Conservation (phyloP, 1,140 invertebrate genomes). For the Dendrolimus punctatus region DNA sequence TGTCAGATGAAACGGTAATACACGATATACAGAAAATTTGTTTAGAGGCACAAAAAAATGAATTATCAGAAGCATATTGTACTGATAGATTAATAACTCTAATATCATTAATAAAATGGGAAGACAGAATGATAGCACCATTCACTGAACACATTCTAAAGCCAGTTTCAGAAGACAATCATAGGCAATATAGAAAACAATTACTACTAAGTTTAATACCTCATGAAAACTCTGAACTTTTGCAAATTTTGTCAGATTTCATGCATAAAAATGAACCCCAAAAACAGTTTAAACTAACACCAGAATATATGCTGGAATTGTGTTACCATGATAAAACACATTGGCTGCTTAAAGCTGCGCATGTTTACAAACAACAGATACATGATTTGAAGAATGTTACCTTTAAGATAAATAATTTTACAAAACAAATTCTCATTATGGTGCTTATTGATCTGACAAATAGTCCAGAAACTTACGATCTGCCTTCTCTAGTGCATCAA, state of each 20-base stretch:
- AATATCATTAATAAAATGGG: slow-evolving; percentile 46
- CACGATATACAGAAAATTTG: slow-evolving; percentile 44
- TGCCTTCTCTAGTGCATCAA: slow-evolving; percentile 52
- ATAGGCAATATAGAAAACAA: slow-evolving; percentile 54
- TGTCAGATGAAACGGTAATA: slow-evolving; percentile 20
- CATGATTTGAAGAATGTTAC: slow-evolving; percentile 61
- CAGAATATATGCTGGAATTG: slow-evolving; percentile 65
- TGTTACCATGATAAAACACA: slow-evolving; percentile 63
- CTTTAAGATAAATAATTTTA: slow-evolving; percentile 63
- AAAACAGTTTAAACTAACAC: slow-evolving; percentile 53
- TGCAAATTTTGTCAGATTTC: slow-evolving; percentile 36
- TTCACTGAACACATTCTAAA: slow-evolving; percentile 44
- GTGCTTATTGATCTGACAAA: slow-evolving; percentile 65
- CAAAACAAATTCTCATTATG: slow-evolving; percentile 65
- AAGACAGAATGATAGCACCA: slow-evolving; percentile 32
- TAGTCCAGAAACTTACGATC: slow-evolving; percentile 55
- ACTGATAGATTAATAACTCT: slow-evolving; percentile 46
- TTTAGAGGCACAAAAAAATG: slow-evolving; percentile 42
- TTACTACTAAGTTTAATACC: slow-evolving; percentile 49
- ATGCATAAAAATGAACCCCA: slow-evolving; percentile 53
- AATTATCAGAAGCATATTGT: slow-evolving; percentile 34
- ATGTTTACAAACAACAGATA: slow-evolving; percentile 56
- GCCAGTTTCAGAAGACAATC: slow-evolving; percentile 38
- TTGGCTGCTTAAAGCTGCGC: slow-evolving; percentile 63
- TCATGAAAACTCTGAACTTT: slow-evolving; percentile 43